These are phyloP conservation scores for Ophraella communa DNA, from an alignment of 2,888 invertebrate species.

Conservation along the genomic window DNA sequence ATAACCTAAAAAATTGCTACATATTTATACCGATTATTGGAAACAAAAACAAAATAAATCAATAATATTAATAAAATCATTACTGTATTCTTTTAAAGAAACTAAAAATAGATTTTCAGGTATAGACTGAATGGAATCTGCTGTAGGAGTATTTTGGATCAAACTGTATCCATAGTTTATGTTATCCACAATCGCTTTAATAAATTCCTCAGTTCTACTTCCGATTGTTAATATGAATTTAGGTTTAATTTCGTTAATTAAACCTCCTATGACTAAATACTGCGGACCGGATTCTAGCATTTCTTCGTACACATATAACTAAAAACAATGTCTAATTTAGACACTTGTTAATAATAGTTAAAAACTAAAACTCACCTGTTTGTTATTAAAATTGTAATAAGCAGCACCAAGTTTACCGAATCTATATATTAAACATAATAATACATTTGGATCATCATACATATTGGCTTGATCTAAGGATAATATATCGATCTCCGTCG, in stretches of 20 bases:
- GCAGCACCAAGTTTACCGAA: slow-evolving; percentile 76
- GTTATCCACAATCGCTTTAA: slow-evolving; percentile 48
- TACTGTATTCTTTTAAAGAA: slow-evolving; percentile 67
- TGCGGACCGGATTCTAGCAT: slow-evolving; percentile 70
- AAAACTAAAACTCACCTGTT: slow-evolving; percentile 61
- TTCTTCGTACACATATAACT: slow-evolving; percentile 74
- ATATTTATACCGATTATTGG: not conserved
- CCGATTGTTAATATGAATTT: slow-evolving; percentile 64
- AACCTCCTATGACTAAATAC: slow-evolving; percentile 65
- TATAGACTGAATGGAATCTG: slow-evolving; percentile 48
- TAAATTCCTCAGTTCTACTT: slow-evolving; percentile 63
- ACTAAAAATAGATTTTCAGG: slow-evolving; percentile 65
- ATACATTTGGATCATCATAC: slow-evolving; percentile 54
- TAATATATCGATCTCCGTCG: not conserved
- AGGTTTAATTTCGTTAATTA: slow-evolving; percentile 69
- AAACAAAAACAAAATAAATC: not conserved
- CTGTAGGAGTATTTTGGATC: slow-evolving; percentile 39
- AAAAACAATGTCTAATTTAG: slow-evolving; percentile 30
- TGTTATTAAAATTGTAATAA: slow-evolving; percentile 70
- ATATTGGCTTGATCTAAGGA: not conserved
- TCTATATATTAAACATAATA: slow-evolving; percentile 71
- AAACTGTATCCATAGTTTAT: slow-evolving; percentile 33
- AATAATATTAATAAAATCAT: slow-evolving; percentile 37
- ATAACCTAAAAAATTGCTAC: slow-evolving; percentile 42
- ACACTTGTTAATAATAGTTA: not conserved